These are phyloP conservation scores for Eueides isabella DNA, from an alignment of 1,140 invertebrate species.

Conservation along the genomic window DNA sequence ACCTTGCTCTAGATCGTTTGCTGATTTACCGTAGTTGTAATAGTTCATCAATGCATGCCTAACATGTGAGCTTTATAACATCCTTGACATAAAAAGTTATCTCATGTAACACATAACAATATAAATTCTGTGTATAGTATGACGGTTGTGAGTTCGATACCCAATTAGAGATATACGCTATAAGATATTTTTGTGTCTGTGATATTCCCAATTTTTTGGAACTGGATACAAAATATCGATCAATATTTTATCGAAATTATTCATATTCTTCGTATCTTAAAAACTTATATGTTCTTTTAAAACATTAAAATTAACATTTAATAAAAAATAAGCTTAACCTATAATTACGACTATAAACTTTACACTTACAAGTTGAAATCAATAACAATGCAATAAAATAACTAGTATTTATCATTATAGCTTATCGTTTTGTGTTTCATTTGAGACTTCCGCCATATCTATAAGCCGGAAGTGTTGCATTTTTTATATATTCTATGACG, in stretches of 20 bases:
- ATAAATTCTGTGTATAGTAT: background rate
- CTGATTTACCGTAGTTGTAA: conserved; percentile 5
- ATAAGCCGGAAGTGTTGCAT: background rate
- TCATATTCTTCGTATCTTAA: too few species aligned
- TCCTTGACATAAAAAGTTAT: background rate
- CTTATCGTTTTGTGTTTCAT: background rate
- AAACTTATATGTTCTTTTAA: too few species aligned
- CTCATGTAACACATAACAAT: background rate
- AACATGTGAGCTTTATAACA: background rate
- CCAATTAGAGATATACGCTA: background rate
- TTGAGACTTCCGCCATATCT: background rate
- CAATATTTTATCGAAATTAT: too few species aligned
- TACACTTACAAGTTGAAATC: background rate
- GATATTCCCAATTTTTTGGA: too few species aligned
- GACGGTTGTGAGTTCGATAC: background rate
- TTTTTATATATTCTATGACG: background rate
- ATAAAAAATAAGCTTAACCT: background rate
- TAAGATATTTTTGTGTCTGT: too few species aligned
- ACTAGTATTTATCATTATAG: conserved; percentile 1
- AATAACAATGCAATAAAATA: background rate
- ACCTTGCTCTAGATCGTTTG: conserved; percentile 24
- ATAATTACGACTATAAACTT: background rate
- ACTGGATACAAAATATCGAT: background rate
- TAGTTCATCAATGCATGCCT: background rate
- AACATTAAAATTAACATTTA: too few species aligned